Conservation (phyloP, 2,888 invertebrate genomes). For the Archips xylosteana region DNA sequence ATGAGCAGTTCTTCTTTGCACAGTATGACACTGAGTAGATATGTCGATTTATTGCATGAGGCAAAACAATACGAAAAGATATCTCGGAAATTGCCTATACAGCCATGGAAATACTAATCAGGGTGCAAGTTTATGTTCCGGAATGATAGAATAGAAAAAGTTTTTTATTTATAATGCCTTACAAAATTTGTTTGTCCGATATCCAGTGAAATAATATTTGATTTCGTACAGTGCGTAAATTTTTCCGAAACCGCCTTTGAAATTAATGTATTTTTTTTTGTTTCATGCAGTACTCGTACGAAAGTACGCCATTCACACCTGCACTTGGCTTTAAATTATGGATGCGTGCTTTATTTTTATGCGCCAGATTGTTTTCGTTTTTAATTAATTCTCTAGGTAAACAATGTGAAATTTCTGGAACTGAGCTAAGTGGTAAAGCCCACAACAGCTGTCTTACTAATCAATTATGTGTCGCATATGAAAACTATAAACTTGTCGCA, state of each 20-base stretch:
- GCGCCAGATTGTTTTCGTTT: constrained; percentile 6
- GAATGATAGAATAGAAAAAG: constrained; percentile 71
- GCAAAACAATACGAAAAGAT: constrained; percentile 26
- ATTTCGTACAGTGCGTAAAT: not conserved
- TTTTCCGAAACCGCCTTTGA: not conserved
- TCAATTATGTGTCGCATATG: constrained; percentile 78
- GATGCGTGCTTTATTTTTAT: not conserved
- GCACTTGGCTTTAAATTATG: not conserved
- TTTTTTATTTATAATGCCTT: constrained; percentile 50
- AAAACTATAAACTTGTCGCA: constrained; percentile 77
- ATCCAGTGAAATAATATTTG: not conserved
- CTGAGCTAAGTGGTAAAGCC: constrained; percentile 64
- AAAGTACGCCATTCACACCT: too few species aligned
- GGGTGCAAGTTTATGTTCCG: constrained; percentile 66
- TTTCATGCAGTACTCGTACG: too few species aligned
- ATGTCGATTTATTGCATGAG: constrained; percentile 43
- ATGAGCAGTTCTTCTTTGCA: not conserved
- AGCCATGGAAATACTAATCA: constrained; percentile 58
- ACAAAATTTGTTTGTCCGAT: constrained; percentile 7
- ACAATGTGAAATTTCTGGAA: constrained; percentile 58
- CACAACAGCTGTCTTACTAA: constrained; percentile 77
- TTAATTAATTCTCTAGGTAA: constrained; percentile 40
- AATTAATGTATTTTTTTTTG: too few species aligned
- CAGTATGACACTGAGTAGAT: not conserved
- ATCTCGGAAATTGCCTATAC: constrained; percentile 44